Base-by-base conservation (phyloP, 2,797 vertebrate species). In the Hippoglossus hippoglossus region DNA sequence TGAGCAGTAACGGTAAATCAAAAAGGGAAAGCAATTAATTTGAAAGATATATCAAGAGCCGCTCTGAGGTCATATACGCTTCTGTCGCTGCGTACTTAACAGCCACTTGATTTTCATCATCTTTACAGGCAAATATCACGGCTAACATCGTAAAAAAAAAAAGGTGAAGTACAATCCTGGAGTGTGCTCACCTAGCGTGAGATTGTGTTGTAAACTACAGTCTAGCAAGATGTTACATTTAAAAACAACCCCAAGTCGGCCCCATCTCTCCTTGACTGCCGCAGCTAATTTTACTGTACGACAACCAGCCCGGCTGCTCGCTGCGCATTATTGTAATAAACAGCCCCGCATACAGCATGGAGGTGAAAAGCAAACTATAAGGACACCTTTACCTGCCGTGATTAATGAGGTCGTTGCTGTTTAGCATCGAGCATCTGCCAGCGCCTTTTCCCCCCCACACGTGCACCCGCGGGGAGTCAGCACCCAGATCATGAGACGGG, bases 391-490 rank as follows among this genome's bases (percentile, higher is more conserved):
- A 66, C 57, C 34, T 22, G 18, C 64, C 16, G 47, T 88, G 82
- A 90, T 90, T 88, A 92, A 91, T 80, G 71, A 82, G 58, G 69
- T 34, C 73, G 77, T 77, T 80, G 50, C 31, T 71, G 51, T 64
- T 79, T 57, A 57, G 70, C 65, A 24, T 55, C 1, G 39, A 82
- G 63, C 87, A 88, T 87, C 80, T 85, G 85, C 77, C 26, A 9
- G 73, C 1, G 1, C 65, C 60, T 55, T 56, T 53, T 61, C 47
- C 18, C 47, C 24, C 71, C 28, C 44, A 63, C 53, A 3, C 5
- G 18, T 0, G 18, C 51, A 2, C 64, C 62, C n/a, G 0, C 16
- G 70, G 76, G 76, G 76, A 68, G 50, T 67, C 78, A 28, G 68
- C 66, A 55, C 65, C 31, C 58, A 3, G 31, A 28, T 22, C 6